phyloP scores from a whole-genome alignment of 1,140 invertebrate species.

The Aphelenchoides fujianensis region DNA sequence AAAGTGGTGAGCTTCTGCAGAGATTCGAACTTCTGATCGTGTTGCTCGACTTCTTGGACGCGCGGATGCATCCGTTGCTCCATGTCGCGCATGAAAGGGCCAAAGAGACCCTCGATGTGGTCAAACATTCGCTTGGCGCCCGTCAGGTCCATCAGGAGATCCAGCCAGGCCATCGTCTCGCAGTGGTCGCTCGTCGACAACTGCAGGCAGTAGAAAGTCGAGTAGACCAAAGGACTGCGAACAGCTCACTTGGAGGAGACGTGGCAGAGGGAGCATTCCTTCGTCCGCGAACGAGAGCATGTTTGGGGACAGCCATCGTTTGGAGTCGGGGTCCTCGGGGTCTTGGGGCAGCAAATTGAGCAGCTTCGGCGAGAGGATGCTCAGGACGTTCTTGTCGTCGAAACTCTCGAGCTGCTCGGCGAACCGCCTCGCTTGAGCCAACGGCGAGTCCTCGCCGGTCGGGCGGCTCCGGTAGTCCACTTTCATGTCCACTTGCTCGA shows the following conservation, averaged over 20 bases:
- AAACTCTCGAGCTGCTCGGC: conserved; percentile 12
- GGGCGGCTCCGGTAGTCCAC: background rate
- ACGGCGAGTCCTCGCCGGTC: background rate
- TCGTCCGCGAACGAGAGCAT: conserved; percentile 19
- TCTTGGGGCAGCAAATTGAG: conserved; percentile 2
- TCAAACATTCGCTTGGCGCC: conserved; percentile 1
- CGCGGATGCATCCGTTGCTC: conserved; percentile 10
- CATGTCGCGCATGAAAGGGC: background rate
- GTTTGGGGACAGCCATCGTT: conserved; percentile 21
- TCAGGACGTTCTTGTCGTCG: background rate
- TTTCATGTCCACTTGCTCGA: conserved; percentile 8
- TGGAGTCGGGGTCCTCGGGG: conserved; percentile 9
- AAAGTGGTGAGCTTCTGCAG: background rate
- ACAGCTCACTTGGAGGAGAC: background rate
- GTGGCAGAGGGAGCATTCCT: conserved; percentile 13
- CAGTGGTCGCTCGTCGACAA: background rate
- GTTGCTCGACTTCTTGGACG: conserved; percentile 2
- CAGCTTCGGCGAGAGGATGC: conserved; percentile 8
- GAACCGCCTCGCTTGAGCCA: background rate
- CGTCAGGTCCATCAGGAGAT: conserved; percentile 14
- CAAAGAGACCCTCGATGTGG: background rate
- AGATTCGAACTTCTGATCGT: background rate
- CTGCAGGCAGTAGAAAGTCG: no score
- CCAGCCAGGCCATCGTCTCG: conserved; percentile 10
- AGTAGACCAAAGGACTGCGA: no score